Evolutionary conservation across 2,113 vertebrate species (phyloP), one percentile per base, ranked within the genome.

Genomic region (Crotalus tigris): DNA sequence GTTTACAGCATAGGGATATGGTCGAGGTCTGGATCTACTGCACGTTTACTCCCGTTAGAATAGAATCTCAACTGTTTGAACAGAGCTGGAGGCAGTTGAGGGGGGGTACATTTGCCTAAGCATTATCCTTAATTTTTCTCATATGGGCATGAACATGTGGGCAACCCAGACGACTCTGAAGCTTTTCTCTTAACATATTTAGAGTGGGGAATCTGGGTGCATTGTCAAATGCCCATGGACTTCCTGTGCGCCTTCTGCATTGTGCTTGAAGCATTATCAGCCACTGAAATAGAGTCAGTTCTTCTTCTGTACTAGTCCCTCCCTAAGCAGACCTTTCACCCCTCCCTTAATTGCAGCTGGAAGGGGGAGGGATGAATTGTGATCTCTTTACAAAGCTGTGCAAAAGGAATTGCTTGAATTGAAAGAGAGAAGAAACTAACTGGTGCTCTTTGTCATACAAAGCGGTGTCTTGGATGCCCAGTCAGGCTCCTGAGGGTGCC

Each of bases 361-460:
- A 9, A 0, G 46, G 0, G 55, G 3, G 89, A 49, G 54, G 91
- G 91, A 94, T 94, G 93, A 94, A 92, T 23, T 29, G 13, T 44
- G 44, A 85, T 23, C 55, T 15, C 55, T 61, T 85, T 91, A 92
- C 93, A 95, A 95, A 95, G 91, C 95, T 10, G 11, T 0, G 51
- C 15, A 85, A 64, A 23, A 61, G 69, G 54, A 86, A 29, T 86
- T 29, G 55, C 26, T 23, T 61, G 0, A 0, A 53, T 11, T 54
- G 3, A 24, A 23, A 26, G 0, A 0, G 0, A 21, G 61, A 44
- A 0, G 0, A 15, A 81, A 61, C 33, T n/a, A 91, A 0, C 13
- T 9, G 69, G 8, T 59, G 49, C 87, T 44, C 10, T 1, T 0
- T 87, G 3, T 0, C 0, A 75, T 81, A 3, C 89, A 81, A 86